Conservation (phyloP, 1,140 invertebrate genomes). For the Chionoecetes opilio region DNA sequence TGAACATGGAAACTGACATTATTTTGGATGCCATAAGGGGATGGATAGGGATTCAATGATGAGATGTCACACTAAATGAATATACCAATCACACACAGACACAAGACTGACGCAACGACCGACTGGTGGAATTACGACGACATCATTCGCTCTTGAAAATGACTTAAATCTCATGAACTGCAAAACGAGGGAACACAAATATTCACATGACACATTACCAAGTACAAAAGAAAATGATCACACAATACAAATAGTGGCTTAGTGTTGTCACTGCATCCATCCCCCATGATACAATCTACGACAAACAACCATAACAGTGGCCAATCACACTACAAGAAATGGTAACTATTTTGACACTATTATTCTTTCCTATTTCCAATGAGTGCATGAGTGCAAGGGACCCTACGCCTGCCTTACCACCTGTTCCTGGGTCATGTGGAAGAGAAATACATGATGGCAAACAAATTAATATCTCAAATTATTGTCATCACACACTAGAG, state of each 20-base stretch:
- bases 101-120: too few species aligned
- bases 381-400: slow-evolving; percentile 71
- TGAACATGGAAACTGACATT: background rate
- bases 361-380: slow-evolving; percentile 56
- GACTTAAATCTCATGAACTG: too few species aligned
- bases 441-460: slow-evolving; percentile 73
- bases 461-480: slow-evolving; percentile 68
- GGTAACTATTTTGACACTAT: slow-evolving; percentile 65
- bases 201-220: background rate
- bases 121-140: too few species aligned
- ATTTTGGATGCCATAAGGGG: slow-evolving; percentile 31
- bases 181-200: background rate
- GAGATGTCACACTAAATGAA: background rate
- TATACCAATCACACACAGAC: too few species aligned
- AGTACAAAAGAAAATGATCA: background rate
- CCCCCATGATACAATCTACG: slow-evolving; percentile 56
- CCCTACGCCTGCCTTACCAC: slow-evolving; percentile 74
- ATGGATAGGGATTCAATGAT: background rate
- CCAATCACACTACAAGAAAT: slow-evolving; percentile 40
- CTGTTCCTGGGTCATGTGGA: slow-evolving; percentile 68
- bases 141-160: too few species aligned
- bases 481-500: slow-evolving; percentile 1
- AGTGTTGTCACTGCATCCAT: slow-evolving; percentile 46
- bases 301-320: slow-evolving; percentile 55
- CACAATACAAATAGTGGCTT: too few species aligned